Evolutionary conservation across 30 jellyfish, hydroid and myxozoan species (phyloP).

Genomic region (Morbakka virulenta): DNA sequence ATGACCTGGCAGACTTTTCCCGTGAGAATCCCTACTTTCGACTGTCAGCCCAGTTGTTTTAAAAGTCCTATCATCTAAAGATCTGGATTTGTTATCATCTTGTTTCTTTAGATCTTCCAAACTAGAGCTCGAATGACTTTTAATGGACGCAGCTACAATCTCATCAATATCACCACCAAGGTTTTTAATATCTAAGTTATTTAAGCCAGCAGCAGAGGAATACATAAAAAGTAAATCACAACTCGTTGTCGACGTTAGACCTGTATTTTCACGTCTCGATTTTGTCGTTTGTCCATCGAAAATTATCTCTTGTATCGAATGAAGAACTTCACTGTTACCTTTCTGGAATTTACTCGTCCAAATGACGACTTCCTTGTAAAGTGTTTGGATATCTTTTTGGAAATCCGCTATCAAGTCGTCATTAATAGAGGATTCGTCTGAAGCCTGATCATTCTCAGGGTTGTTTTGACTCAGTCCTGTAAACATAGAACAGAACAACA

Average conservation of each 20-base stretch:
- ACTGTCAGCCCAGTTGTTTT: background rate
- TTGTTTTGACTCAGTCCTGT: no score
- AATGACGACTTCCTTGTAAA: slow-evolving; percentile 60
- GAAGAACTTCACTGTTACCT: slow-evolving; percentile 45
- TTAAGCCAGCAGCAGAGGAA: background rate
- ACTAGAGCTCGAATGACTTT: background rate
- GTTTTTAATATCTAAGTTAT: no score
- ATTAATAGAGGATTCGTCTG: no score
- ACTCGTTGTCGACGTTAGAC: background rate
- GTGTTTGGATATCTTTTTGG: no score
- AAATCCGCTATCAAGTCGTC: no score
- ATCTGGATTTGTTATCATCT: background rate
- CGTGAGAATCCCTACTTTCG: background rate
- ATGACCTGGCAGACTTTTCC: background rate
- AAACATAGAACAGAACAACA: no score
- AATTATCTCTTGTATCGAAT: slow-evolving; percentile 64
- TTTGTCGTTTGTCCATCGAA: background rate
- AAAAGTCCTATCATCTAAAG: background rate
- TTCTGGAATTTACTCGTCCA: slow-evolving; percentile 76
- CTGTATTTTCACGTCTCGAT: background rate
- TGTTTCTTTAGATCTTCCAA: background rate
- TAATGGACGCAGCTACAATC: background rate
- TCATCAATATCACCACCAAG: background rate
- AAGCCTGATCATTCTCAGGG: no score
- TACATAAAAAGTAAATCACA: background rate